Evolutionary conservation across 2,888 invertebrate genomes (phyloP).

Genomic region (Drosophila recens): DNA sequence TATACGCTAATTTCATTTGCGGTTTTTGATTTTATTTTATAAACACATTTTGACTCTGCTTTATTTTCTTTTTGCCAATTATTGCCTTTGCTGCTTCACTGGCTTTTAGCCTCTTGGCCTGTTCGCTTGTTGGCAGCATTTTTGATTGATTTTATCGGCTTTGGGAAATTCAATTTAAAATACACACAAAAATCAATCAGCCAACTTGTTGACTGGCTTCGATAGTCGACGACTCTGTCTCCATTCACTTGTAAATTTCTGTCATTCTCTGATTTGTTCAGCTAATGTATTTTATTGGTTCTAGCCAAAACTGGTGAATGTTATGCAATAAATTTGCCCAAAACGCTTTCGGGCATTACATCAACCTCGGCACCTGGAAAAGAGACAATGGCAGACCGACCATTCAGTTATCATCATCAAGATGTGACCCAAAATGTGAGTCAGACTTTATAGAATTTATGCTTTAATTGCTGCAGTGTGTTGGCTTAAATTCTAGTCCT

Average conservation of each 20-base stretch:
- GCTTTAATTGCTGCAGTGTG: constrained; percentile 25
- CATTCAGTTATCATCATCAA: constrained; percentile 22
- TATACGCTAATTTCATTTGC: constrained; percentile 73
- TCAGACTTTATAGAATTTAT: constrained; percentile 20
- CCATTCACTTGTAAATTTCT: constrained; percentile 53
- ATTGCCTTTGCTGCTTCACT: constrained; percentile 22
- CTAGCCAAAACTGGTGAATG: constrained; percentile 17
- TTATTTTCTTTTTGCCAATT: constrained; percentile 39
- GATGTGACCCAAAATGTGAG: constrained; percentile 1
- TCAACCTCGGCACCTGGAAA: constrained; percentile 36
- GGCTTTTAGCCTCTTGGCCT: constrained; percentile 10
- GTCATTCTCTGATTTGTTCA: constrained; percentile 25
- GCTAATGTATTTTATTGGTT: constrained; percentile 62
- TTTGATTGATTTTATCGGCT: constrained; percentile 61
- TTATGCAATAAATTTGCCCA: constrained; percentile 49
- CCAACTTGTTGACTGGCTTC: constrained; percentile 15
- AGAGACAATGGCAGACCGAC: not conserved
- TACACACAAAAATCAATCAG: constrained; percentile 65
- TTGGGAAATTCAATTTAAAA: constrained; percentile 69
- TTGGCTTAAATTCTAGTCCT: constrained; percentile 20
- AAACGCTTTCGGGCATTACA: constrained; percentile 39
- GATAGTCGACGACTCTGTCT: constrained; percentile 14
- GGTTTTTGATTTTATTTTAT: constrained; percentile 68
- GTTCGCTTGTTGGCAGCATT: constrained; percentile 35
- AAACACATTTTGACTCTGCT: constrained; percentile 35